Conservation (phyloP, 2,113 vertebrate genomes). For the Psophia crepitans region DNA sequence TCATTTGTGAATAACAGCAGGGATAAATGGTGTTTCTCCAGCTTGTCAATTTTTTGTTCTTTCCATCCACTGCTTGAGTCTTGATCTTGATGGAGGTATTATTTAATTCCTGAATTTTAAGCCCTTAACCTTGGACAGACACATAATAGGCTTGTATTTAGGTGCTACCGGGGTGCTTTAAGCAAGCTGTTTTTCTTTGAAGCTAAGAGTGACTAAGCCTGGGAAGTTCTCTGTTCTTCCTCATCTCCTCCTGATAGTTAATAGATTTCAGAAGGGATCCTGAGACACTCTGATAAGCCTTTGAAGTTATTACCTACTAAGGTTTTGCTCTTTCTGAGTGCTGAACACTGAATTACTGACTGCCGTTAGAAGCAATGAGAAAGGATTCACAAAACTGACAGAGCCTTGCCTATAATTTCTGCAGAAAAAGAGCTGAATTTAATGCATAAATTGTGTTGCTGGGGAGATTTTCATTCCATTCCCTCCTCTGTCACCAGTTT, state of each 20-base stretch:
- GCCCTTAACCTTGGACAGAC: not conserved
- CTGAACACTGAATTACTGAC: not conserved
- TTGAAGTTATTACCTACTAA: conserved; percentile 9
- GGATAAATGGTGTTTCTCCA: not conserved
- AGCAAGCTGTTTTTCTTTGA: conserved; percentile 30
- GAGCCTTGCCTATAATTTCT: conserved; percentile 13
- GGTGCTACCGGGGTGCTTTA: not conserved
- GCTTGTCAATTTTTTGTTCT: not conserved
- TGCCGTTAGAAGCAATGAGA: not conserved
- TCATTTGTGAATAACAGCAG: not conserved
- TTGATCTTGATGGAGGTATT: not conserved
- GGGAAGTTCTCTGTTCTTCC: not conserved
- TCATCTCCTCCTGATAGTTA: not conserved
- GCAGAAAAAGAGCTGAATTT: not conserved
- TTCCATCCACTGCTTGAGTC: not conserved
- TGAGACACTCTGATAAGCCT: not conserved
- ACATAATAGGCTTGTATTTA: not conserved
- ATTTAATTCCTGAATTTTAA: conserved; percentile 5
- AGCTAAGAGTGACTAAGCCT: not conserved
- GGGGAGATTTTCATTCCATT: conserved; percentile 32
- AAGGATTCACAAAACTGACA: not conserved
- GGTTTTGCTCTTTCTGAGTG: not conserved
- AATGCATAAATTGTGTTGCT: conserved; percentile 42
- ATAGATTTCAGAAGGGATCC: conserved; percentile 1
- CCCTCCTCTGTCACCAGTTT: conserved; percentile 33